Evolutionary conservation across 2,113 vertebrate species (phyloP), one percentile per base, ranked within the genome.

Genomic region (Sturnira hondurensis): DNA sequence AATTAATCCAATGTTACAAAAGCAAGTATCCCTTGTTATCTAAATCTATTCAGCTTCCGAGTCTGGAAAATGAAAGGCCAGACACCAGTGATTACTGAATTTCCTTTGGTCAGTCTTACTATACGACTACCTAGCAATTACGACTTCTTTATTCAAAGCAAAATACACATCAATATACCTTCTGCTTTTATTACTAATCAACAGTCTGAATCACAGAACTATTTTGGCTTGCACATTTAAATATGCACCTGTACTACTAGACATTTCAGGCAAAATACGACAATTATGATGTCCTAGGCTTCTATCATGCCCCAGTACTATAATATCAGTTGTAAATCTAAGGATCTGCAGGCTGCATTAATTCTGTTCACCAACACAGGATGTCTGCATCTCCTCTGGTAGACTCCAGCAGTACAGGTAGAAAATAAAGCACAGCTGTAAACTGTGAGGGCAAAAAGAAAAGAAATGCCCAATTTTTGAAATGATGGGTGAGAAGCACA

Each of bases 1-100:
- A 95, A 97, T 94, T 89, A 94, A 73, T 14, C 84, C 94, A 92
- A 92, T 94, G 96, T 96, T 92, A 96, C 45, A 95, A 91, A 93
- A 92, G 96, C 96, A 97, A 96, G 68, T 52, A 95, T 36, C n/a
- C 45, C 19, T 97, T 97, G 84, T 97, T 92, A 89, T 77, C 73
- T 36, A 56, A 89, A 95, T 94, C 61, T 82, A 92, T 93, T 97
- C 73, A n/a, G 80, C 83, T 94, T 94, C 80, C 92, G 76, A 94
- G 84, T 94, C 52, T 92, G 74, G 76, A 91, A 96, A 95, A 85
- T 67, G 61, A 92, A 96, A 97, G 85, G 95, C 94, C 94, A 96
- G 77, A 85, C 47, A 84, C 15, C 24, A 94, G 38, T 77, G 76
- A 54, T 50, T 88, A 86, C 33, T 71, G 22, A 83, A 86, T 86